Evolutionary conservation across 2,113 vertebrate species (phyloP), one percentile per base, ranked within the genome.

Genomic region (Menura novaehollandiae): DNA sequence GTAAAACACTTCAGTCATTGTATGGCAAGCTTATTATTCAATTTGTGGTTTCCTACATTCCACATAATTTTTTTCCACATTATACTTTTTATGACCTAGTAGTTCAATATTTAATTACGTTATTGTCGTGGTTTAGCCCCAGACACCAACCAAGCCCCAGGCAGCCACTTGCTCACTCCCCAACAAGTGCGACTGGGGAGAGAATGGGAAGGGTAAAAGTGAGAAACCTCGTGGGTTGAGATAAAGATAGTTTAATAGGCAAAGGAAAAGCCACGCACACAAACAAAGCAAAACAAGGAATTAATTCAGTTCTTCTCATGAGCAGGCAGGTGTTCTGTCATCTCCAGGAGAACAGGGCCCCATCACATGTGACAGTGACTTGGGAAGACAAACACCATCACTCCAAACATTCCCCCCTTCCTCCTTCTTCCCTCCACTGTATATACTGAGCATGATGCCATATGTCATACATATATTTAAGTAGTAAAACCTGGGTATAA

Each of bases 351-450:
- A 74, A 18, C 22, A 66, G 15, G 18, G 13, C 19, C 2, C 33
- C 37, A 28, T 8, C 23, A 52, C 8, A 7, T 0, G 0, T 33
- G 6, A 13, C 22, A 6, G 17, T 33, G 22, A 44, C 10, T 51
- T 52, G 33, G 22, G 18, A 58, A 74, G 23, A 46, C 60, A 39
- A 33, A 74, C 3, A 8, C 8, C 28, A 11, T 39, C 19, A 28
- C 59, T 33, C 23, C 1, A 2, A 39, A 67, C 17, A 9, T 17
- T 47, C 39, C 13, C 13, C 44, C 6, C 53, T 46, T 60, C 20
- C 33, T 60, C 20, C 20, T 67, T 33, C 37, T 66, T n/a, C 23
- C 23, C 13, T 4, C 15, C 43, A 13, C 11, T 52, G 66, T 16
- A 23, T 11, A 24, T n/a, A 39, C 9, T 24, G 33, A 89, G 4